These are phyloP conservation scores for Lypha dubia DNA, from an alignment of 2,888 invertebrate species.

Conservation along the genomic window DNA sequence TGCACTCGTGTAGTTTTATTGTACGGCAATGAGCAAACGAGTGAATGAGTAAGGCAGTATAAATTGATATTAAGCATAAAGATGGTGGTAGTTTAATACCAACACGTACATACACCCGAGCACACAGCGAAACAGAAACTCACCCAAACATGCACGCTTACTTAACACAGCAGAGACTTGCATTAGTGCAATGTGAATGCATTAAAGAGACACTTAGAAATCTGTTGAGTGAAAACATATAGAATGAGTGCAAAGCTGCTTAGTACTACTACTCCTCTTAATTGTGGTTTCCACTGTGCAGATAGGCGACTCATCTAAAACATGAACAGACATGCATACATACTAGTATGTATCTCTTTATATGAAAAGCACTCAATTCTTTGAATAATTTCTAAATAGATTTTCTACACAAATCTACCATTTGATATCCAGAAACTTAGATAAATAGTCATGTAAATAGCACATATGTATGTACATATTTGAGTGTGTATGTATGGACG, in stretches of 20 bases:
- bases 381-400: neutral
- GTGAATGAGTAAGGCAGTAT: slow-evolving; percentile 62
- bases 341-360: no score
- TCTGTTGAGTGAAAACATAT: slow-evolving; percentile 35
- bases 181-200: slow-evolving; percentile 50
- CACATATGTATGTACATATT: no score
- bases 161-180: slow-evolving; percentile 28
- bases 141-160: neutral
- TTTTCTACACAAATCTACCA: neutral
- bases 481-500: slow-evolving; percentile 23
- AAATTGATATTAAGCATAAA: slow-evolving; percentile 37
- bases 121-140: no score
- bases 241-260: slow-evolving; percentile 32
- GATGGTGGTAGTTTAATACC: slow-evolving; percentile 56
- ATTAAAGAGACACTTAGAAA: slow-evolving; percentile 48
- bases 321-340: no score
- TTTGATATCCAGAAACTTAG: neutral
- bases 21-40: slow-evolving; percentile 39
- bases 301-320: neutral
- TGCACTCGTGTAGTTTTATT: slow-evolving; percentile 1
- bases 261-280: slow-evolving; percentile 16
- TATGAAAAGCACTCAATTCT: neutral
- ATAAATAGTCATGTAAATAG: neutral
- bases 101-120: neutral
- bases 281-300: neutral